phyloP scores from a whole-genome alignment of 1,140 invertebrate genomes.

The Latrodectus geometricus region DNA sequence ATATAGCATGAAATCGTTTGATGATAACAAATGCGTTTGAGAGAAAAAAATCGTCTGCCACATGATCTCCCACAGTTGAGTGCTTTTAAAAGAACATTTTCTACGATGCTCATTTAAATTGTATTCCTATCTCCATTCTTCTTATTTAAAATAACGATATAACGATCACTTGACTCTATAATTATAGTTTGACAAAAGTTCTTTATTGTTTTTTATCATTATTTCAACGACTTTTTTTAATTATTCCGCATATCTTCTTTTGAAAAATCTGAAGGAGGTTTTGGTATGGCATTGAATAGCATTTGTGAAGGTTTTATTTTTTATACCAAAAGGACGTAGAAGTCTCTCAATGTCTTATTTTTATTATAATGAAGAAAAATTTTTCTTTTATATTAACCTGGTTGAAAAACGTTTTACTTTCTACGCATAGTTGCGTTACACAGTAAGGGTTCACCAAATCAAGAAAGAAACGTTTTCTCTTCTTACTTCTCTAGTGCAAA shows the following conservation, averaged over 20 bases:
- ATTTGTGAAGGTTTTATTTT: slow-evolving; percentile 26
- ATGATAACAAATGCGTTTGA: too few species aligned
- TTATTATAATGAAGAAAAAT: slow-evolving; percentile 18
- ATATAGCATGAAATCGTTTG: too few species aligned
- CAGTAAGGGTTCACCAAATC: slow-evolving; percentile 52
- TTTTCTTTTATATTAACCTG: slow-evolving; percentile 22
- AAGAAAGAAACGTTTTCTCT: slow-evolving; percentile 24
- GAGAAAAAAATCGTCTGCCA: too few species aligned
- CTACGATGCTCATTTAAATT: too few species aligned
- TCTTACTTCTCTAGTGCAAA: slow-evolving; percentile 41
- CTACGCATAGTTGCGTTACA: slow-evolving; percentile 25
- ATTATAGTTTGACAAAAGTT: too few species aligned
- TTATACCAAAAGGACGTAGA: slow-evolving; percentile 10
- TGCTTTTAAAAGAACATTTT: too few species aligned
- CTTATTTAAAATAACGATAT: too few species aligned
- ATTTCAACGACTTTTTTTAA: neutral
- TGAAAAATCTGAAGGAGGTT: neutral
- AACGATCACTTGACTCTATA: too few species aligned
- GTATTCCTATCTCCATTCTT: too few species aligned
- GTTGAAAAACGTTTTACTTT: slow-evolving; percentile 43
- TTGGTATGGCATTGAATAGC: slow-evolving; percentile 28
- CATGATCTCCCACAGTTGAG: too few species aligned
- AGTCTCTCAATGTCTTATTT: slow-evolving; percentile 23
- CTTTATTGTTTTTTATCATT: neutral
- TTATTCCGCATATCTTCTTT: neutral